These are phyloP conservation scores for Agriopis aurantiaria DNA, from an alignment of 2,888 invertebrate genomes.

Conservation along the genomic window DNA sequence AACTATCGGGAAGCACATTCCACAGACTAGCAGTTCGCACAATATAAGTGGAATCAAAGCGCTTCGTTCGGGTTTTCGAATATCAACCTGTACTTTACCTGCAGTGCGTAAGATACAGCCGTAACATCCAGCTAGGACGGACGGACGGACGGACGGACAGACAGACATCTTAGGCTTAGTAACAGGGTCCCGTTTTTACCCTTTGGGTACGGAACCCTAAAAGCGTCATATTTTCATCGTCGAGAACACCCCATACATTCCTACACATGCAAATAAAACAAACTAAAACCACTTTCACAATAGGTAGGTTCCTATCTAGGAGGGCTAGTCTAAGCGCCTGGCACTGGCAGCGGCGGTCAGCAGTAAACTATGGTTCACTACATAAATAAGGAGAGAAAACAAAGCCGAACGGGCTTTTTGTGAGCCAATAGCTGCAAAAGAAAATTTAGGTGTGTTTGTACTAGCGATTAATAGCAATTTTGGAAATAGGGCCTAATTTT, in stretches of 20 bases:
- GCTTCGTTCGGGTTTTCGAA: no score
- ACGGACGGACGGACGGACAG: no score
- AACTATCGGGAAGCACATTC: no score
- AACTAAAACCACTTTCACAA: conserved; percentile 1
- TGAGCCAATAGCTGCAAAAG: conserved; percentile 27
- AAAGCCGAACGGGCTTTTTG: conserved; percentile 27
- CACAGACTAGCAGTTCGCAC: no score
- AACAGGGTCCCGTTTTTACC: no score
- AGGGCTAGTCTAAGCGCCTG: neutral
- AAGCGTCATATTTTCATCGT: neutral
- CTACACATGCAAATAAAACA: neutral
- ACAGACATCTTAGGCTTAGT: no score
- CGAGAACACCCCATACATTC: neutral
- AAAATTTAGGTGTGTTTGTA: conserved; percentile 23
- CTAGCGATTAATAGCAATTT: conserved; percentile 2
- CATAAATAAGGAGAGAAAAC: conserved; percentile 32
- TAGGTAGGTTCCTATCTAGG: neutral
- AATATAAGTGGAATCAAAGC: no score
- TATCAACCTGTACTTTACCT: no score
- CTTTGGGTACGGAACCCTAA: no score
- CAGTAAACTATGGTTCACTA: conserved; percentile 28
- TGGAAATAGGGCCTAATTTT: neutral
- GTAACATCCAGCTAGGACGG: no score
- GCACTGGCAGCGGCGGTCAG: conserved; percentile 28
- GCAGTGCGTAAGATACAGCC: no score